A percentile compares a stretch with the other conserved stretches of the same genome.
Evolutionary conservation across 2,113 vertebrate genomes (phyloP).

Genomic region (Xenopus laevis): DNA sequence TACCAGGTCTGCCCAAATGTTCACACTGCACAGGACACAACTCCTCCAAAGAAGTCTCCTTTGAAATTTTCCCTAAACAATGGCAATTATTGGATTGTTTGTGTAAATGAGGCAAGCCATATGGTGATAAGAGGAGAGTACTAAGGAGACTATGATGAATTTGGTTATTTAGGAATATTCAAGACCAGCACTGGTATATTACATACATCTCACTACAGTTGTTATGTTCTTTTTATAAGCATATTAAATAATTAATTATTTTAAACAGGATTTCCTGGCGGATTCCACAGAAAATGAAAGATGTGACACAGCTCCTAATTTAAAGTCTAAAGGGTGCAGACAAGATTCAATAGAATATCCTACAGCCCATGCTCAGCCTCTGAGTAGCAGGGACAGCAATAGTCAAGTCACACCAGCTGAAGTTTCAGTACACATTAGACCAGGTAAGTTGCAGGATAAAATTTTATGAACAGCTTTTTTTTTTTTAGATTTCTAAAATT

Average conservation of each 20-base stretch:
- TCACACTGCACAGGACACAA: too few species aligned
- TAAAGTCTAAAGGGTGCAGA: slow-evolving; percentile 79
- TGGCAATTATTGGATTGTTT: too few species aligned
- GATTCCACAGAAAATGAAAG: slow-evolving; percentile 70
- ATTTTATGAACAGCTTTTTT: neutral
- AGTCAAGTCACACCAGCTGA: slow-evolving; percentile 85
- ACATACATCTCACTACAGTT: too few species aligned
- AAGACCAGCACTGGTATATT: too few species aligned
- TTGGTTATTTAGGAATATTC: too few species aligned
- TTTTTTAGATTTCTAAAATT: neutral
- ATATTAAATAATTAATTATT: slow-evolving; percentile 6
- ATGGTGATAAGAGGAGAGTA: too few species aligned
- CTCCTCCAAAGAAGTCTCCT: too few species aligned
- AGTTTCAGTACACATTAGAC: slow-evolving; percentile 75
- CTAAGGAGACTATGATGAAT: too few species aligned
- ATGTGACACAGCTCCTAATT: slow-evolving; percentile 78
- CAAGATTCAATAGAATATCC: slow-evolving; percentile 78
- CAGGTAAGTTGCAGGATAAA: slow-evolving; percentile 69
- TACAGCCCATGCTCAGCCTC: slow-evolving; percentile 64
- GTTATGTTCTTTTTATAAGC: too few species aligned
- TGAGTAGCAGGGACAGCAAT: slow-evolving; percentile 65
- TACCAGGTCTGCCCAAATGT: too few species aligned
- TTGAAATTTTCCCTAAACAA: too few species aligned
- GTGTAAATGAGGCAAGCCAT: too few species aligned
- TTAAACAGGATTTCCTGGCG: slow-evolving; percentile 81